Conservation (phyloP, 2,113 vertebrate species). For the Channa maculata region DNA sequence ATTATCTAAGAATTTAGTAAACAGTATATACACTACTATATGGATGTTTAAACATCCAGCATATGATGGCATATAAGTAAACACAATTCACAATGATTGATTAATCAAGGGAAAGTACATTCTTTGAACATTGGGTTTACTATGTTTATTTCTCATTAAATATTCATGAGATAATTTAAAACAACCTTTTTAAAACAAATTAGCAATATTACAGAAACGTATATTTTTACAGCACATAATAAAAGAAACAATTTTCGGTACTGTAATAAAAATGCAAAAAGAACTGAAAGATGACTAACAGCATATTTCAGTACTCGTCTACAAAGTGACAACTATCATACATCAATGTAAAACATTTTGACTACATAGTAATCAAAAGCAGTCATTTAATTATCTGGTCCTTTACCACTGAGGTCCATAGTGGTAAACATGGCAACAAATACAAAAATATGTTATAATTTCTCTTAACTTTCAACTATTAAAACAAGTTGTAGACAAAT, state of each 20-base stretch:
- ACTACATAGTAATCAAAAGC: constrained; percentile 21
- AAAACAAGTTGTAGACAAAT: too few species aligned
- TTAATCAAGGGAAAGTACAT: not conserved
- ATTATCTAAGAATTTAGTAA: not conserved
- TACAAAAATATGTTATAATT: too few species aligned
- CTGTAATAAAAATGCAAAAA: constrained; percentile 24
- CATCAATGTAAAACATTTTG: constrained; percentile 36
- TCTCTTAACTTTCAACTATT: too few species aligned
- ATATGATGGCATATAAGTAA: not conserved
- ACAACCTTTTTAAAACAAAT: constrained; percentile 20
- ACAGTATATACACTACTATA: not conserved
- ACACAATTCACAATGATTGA: not conserved
- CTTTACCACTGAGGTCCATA: constrained; percentile 40
- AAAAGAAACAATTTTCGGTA: constrained; percentile 10
- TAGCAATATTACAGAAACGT: constrained; percentile 39
- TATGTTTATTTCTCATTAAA: constrained; percentile 72
- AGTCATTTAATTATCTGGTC: constrained; percentile 25
- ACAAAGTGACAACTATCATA: constrained; percentile 1
- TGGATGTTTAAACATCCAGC: too few species aligned
- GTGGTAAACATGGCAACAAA: too few species aligned
- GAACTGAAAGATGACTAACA: constrained; percentile 32
- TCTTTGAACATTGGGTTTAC: not conserved
- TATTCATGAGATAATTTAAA: constrained; percentile 49
- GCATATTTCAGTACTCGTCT: constrained; percentile 3
- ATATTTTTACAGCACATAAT: constrained; percentile 67